Evolutionary conservation across 2,797 vertebrate genomes (phyloP).

Genomic region (Gadopsis marmoratus): DNA sequence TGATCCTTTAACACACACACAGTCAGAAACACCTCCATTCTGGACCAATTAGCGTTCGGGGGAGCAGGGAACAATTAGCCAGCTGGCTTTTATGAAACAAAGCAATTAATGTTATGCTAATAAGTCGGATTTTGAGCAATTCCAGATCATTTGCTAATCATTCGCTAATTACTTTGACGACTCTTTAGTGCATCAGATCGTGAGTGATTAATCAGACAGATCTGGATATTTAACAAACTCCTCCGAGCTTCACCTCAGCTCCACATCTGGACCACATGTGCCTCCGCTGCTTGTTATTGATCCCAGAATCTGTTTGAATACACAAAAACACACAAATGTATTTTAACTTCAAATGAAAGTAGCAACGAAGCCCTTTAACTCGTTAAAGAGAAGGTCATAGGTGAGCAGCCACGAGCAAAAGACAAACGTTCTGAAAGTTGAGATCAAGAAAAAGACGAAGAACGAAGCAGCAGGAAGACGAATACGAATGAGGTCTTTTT

Average conservation of each 20-base stretch:
- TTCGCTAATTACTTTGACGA: constrained; percentile 77
- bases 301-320: too few relatives aligned
- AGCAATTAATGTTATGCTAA: constrained; percentile 85
- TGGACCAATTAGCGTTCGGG: constrained; percentile 70
- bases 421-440: too few relatives aligned
- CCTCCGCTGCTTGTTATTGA: not conserved
- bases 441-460: too few relatives aligned
- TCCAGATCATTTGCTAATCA: constrained; percentile 81
- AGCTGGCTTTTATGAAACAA: constrained; percentile 86
- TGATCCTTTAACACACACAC: constrained; percentile 1
- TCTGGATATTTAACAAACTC: constrained; percentile 76
- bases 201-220: constrained; percentile 76
- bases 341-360: too few relatives aligned
- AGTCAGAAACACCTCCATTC: constrained; percentile 26
- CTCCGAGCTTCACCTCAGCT: constrained; percentile 32
- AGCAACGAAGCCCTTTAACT: too few relatives aligned
- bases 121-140: constrained; percentile 82
- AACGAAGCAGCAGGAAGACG: too few relatives aligned
- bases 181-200: constrained; percentile 73
- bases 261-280: constrained; percentile 49
- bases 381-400: too few relatives aligned
- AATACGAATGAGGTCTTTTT: not conserved
- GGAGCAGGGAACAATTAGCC: constrained; percentile 80
- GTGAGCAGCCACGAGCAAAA: too few relatives aligned
- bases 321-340: too few relatives aligned